phyloP scores from a whole-genome alignment of 2,797 vertebrate species.

The Caiman crocodilus region DNA sequence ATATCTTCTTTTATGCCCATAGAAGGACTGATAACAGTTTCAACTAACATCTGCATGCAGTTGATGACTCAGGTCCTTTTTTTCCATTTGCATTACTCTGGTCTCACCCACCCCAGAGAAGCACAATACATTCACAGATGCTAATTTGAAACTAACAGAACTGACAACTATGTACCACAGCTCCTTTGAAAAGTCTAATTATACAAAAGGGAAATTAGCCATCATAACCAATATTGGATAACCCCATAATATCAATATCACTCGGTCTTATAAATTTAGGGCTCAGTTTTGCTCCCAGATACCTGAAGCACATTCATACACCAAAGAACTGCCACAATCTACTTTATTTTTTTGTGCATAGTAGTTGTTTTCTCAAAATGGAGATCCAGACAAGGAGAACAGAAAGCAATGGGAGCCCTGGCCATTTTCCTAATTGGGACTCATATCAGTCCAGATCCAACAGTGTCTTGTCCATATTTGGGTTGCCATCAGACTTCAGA shows the following conservation, averaged over 20 bases:
- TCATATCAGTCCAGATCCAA: accelerated
- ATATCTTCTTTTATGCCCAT: background rate
- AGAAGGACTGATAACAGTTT: background rate
- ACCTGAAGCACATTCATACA: too few species aligned
- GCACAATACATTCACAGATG: background rate
- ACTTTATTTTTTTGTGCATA: background rate
- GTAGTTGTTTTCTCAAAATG: background rate
- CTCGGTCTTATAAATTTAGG: background rate
- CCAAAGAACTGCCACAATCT: background rate
- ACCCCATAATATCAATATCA: background rate
- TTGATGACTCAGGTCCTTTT: background rate
- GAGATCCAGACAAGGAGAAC: background rate
- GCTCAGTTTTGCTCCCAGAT: background rate
- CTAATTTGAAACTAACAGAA: constrained; percentile 3
- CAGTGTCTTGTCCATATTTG: background rate
- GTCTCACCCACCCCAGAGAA: background rate
- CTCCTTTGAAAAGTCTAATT: background rate
- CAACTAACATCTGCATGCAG: background rate
- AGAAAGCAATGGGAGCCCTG: background rate
- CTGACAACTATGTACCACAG: background rate
- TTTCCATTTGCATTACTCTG: background rate
- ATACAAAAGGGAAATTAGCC: background rate
- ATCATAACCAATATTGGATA: background rate
- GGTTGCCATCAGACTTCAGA: background rate
- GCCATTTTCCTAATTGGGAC: background rate